Base-by-base conservation (phyloP, 2,797 vertebrate species). In the Xenops minutus region DNA sequence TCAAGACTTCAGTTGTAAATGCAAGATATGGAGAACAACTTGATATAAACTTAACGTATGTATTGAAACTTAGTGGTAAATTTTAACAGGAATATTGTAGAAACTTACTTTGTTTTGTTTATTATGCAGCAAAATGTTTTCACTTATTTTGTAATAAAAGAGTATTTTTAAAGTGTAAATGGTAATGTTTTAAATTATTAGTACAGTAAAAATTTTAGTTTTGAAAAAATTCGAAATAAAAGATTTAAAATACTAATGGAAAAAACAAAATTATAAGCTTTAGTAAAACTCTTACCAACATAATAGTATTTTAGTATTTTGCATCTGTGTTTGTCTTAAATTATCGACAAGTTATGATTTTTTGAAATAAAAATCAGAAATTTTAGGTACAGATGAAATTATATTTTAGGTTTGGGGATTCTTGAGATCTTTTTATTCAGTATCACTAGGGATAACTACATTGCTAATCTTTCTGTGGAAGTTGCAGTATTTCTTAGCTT, bases 371-470 rank as follows among this genome's bases (percentile, higher is more conserved):
- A 83, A 63, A 51, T 39, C 5, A 18, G 16, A 80, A 74, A 89
- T 24, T 61, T 52, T 61, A 86, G 7, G 9, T 9, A 48, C 6
- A 48, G 15, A 1, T 34, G 14, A 48, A 79, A 73, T 43, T 30
- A 20, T 14, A 32, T 22, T 49, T 83, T 32, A 66, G 0, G 1
- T 20, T 52, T 44, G 2, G 6, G 14, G 13, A 56, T 52, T 36
- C 55, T 4, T 1, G 2, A 2, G 1, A 5, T 1, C 1, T 59
- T 66, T 26, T 62, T 29, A 71, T 71, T 19, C 34, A 44, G 3
- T 34, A 54, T 63, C 43, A 14, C 5, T 51, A 58, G 4, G 2
- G 18, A 59, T 75, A 10, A 49, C 52, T 63, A 43, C 30, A 54
- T 32, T 48, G 54, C 5, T 54, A 84, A 37, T 14, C 27, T 59